Percentiles rank a stretch among this genome's conserved stretches.
Conservation (phyloP, 2,888 invertebrate species). For the Coelogynopora nodosa region DNA sequence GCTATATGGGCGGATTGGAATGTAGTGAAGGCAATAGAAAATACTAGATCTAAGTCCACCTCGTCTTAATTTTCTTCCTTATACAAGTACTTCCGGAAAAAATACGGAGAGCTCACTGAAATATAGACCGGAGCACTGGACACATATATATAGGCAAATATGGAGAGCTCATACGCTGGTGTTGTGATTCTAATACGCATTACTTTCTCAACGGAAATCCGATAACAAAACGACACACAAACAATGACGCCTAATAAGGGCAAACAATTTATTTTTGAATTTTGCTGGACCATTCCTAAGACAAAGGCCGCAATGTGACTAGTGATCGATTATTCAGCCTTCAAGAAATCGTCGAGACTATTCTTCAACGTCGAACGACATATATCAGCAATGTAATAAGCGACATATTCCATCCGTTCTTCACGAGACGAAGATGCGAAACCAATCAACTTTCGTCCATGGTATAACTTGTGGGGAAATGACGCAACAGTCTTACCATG, state of each 20-base stretch:
- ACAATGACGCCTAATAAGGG: not conserved
- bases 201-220: not conserved
- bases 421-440: not conserved
- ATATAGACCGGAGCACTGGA: no score
- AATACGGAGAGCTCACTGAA: no score
- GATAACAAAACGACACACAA: not conserved
- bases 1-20: no score
- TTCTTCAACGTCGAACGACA: not conserved
- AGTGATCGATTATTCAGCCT: not conserved
- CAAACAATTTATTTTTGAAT: not conserved
- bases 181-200: not conserved
- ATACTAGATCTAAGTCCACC: no score
- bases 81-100: no score
- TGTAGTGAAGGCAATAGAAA: no score
- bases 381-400: not conserved
- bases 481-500: not conserved
- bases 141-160: no score
- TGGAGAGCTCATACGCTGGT: no score
- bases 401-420: not conserved
- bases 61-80: no score
- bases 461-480: not conserved
- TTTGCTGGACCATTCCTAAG: conserved; percentile 10
- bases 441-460: not conserved
- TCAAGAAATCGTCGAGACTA: not conserved
- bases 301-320: conserved; percentile 17